Evolutionary conservation across 2,888 invertebrate genomes (phyloP).

Genomic region (Lamproptera curius): DNA sequence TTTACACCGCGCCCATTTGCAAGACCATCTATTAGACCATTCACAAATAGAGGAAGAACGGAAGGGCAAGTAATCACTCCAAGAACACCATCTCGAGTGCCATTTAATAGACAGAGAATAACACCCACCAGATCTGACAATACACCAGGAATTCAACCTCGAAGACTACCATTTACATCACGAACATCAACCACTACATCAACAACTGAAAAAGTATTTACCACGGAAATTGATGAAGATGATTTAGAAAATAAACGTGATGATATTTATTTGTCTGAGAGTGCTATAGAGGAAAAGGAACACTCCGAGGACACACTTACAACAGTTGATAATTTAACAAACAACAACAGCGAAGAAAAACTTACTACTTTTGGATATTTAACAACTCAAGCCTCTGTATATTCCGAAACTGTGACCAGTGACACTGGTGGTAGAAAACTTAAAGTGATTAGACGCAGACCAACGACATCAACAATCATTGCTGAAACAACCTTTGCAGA

Average conservation of each 20-base stretch:
- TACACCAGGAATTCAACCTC: slow-evolving; percentile 38
- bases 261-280: slow-evolving; percentile 69
- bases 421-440: slow-evolving; percentile 16
- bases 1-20: slow-evolving; percentile 68
- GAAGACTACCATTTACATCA: slow-evolving; percentile 52
- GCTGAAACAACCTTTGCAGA: slow-evolving; percentile 12
- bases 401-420: slow-evolving; percentile 9
- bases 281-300: slow-evolving; percentile 68
- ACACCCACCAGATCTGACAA: slow-evolving; percentile 30
- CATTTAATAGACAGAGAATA: slow-evolving; percentile 48
- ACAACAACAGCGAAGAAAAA: slow-evolving; percentile 19
- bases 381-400: slow-evolving; percentile 6
- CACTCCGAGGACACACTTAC: slow-evolving; percentile 45
- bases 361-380: slow-evolving; percentile 28
- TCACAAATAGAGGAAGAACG: slow-evolving; percentile 18
- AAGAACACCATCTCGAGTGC: slow-evolving; percentile 43
- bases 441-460: slow-evolving; percentile 15
- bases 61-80: slow-evolving; percentile 31
- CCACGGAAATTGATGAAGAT: slow-evolving; percentile 40
- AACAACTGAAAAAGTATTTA: slow-evolving; percentile 43
- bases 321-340: slow-evolving; percentile 26
- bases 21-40: slow-evolving; percentile 30
- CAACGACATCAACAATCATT: slow-evolving; percentile 2
- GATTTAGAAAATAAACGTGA: slow-evolving; percentile 55
- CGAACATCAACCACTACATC: slow-evolving; percentile 42